Percentiles rank a stretch among this genome's conserved stretches.
These are phyloP conservation scores for Spea hammondii DNA, from an alignment of 2,797 vertebrate genomes.

Conservation along the genomic window DNA sequence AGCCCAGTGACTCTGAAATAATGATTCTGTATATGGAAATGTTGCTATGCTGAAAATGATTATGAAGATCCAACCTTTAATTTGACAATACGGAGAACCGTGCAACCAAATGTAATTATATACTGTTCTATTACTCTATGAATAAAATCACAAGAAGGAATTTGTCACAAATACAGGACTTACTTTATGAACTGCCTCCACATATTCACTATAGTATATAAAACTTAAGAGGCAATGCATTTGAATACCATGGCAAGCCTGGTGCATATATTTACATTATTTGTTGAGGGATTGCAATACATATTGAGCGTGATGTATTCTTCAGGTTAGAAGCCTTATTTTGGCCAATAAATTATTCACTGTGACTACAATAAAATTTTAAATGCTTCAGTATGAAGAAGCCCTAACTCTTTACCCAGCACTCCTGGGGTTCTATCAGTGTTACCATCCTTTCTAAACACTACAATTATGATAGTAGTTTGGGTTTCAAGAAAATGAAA, in stretches of 20 bases:
- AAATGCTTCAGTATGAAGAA: neutral
- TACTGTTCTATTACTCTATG: conserved; percentile 20
- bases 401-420: too few species aligned
- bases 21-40: conserved; percentile 28
- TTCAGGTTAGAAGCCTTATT: conserved; percentile 10
- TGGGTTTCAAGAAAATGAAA: too few species aligned
- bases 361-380: conserved; percentile 29
- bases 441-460: too few species aligned
- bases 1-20: conserved; percentile 37
- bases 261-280: conserved; percentile 46
- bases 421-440: too few species aligned
- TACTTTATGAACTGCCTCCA: conserved; percentile 28
- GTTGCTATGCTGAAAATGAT: conserved; percentile 34
- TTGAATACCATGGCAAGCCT: conserved; percentile 26
- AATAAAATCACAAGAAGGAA: conserved; percentile 12
- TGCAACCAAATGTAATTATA: conserved; percentile 30
- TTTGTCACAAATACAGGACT: conserved; percentile 6
- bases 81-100: conserved; percentile 30
- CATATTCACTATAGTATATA: conserved; percentile 31
- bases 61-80: conserved; percentile 30
- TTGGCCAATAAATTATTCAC: conserved; percentile 27
- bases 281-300: conserved; percentile 18
- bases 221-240: conserved; percentile 32
- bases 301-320: conserved; percentile 14
- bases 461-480: too few species aligned